A percentile compares a stretch with the other conserved stretches of the same genome.
Evolutionary conservation across 2,888 invertebrate species (phyloP).

Genomic region (Byasa hedistus): DNA sequence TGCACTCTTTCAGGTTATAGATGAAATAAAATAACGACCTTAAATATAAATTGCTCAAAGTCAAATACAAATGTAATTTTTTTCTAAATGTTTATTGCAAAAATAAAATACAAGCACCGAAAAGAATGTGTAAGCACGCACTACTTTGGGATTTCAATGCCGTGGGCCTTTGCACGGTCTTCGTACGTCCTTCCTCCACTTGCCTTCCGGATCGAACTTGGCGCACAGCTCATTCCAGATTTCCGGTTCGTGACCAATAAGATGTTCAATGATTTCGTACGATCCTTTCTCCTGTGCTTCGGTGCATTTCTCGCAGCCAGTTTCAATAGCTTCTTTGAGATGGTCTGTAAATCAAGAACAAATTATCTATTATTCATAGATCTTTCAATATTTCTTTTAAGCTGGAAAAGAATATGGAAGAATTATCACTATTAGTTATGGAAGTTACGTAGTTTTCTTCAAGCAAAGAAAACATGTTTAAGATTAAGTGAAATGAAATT

Average conservation of each 20-base stretch:
- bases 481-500: too few relatives aligned
- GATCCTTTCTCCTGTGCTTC: constrained; percentile 80
- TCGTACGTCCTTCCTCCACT: constrained; percentile 83
- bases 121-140: background rate
- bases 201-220: constrained; percentile 85
- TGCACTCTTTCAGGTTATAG: too few relatives aligned
- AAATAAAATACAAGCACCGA: background rate
- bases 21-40: too few relatives aligned
- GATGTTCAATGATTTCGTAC: constrained; percentile 78
- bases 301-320: constrained; percentile 84
- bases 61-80: too few relatives aligned
- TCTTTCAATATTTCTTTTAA: too few relatives aligned
- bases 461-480: too few relatives aligned
- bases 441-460: too few relatives aligned
- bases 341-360: constrained; percentile 52
- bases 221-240: constrained; percentile 82
- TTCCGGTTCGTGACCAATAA: constrained; percentile 82
- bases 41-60: too few relatives aligned
- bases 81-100: too few relatives aligned
- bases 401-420: too few relatives aligned
- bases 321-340: constrained; percentile 82
- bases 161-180: constrained; percentile 75
- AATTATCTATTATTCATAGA: too few relatives aligned
- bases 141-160: constrained; percentile 49
- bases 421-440: too few relatives aligned